A percentile compares a stretch with the other conserved stretches of the same genome.
Conservation (phyloP, 2,888 invertebrate genomes). For the Tineola bisselliella region DNA sequence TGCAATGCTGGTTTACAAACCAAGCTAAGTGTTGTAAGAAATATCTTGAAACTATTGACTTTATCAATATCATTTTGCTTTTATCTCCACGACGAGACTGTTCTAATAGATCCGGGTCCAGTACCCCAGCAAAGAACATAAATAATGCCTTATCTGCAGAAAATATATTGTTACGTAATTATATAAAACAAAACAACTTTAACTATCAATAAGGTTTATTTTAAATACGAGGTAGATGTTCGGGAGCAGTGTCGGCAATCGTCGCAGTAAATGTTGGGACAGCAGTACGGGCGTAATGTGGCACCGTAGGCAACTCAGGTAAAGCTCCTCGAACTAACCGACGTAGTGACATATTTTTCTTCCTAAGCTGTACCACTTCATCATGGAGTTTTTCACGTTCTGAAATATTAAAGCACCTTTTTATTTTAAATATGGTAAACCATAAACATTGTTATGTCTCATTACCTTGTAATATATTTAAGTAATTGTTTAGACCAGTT, state of each 20-base stretch:
- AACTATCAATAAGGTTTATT: not conserved
- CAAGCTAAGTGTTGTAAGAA: too few relatives aligned
- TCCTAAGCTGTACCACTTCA: conserved; percentile 71
- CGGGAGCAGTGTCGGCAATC: conserved; percentile 27
- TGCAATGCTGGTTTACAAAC: too few relatives aligned
- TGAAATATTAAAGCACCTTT: conserved; percentile 36
- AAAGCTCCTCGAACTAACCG: conserved; percentile 72
- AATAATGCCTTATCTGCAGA: too few relatives aligned
- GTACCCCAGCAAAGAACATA: not conserved
- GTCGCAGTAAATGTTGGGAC: conserved; percentile 33
- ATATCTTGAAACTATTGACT: not conserved
- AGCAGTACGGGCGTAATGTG: conserved; percentile 24
- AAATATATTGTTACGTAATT: too few relatives aligned
- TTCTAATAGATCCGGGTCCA: not conserved
- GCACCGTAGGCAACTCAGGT: conserved; percentile 31
- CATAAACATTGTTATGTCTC: too few relatives aligned
- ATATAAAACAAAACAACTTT: not conserved
- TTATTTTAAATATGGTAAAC: too few relatives aligned
- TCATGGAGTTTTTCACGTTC: conserved; percentile 73
- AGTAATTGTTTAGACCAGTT: conserved; percentile 72
- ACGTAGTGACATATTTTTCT: conserved; percentile 75
- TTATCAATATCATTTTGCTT: not conserved
- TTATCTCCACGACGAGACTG: not conserved
- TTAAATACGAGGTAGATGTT: conserved; percentile 43
- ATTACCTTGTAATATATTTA: conserved; percentile 70